Conservation (phyloP, 1,140 invertebrate genomes). For the Cotesia glomerata region DNA sequence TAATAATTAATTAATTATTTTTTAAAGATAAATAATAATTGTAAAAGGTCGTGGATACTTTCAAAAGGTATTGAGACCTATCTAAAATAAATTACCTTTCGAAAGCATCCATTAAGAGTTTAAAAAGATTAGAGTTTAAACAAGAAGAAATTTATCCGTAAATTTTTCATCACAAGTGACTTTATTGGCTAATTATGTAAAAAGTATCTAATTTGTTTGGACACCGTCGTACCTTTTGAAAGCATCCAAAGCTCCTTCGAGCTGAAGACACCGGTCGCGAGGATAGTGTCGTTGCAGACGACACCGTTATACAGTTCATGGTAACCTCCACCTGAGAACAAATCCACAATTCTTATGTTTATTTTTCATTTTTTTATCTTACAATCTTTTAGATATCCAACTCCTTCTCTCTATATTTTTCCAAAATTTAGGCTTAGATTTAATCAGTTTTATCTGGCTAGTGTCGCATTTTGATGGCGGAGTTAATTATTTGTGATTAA, state of each 20-base stretch:
- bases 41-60: constrained; percentile 51
- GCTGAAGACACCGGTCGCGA: constrained; percentile 97
- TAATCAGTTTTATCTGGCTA: background rate
- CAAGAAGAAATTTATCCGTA: background rate
- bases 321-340: constrained; percentile 79
- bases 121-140: no score
- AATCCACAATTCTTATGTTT: constrained; percentile 63
- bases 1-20: no score
- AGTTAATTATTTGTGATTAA: background rate
- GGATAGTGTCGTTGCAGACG: constrained; percentile 97
- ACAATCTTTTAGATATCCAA: background rate
- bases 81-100: constrained; percentile 54
- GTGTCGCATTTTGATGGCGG: background rate
- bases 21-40: background rate
- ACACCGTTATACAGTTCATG: constrained; percentile 98
- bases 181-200: background rate
- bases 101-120: constrained; percentile 55
- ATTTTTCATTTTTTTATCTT: background rate
- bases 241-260: constrained; percentile 97
- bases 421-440: background rate
- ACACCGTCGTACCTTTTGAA: constrained; percentile 83
- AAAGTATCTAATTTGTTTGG: constrained; percentile 17
- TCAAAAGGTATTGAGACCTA: constrained; percentile 57
- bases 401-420: no score
- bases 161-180: background rate